phyloP scores from a whole-genome alignment of 2,113 vertebrate species.

The Perca fluviatilis region DNA sequence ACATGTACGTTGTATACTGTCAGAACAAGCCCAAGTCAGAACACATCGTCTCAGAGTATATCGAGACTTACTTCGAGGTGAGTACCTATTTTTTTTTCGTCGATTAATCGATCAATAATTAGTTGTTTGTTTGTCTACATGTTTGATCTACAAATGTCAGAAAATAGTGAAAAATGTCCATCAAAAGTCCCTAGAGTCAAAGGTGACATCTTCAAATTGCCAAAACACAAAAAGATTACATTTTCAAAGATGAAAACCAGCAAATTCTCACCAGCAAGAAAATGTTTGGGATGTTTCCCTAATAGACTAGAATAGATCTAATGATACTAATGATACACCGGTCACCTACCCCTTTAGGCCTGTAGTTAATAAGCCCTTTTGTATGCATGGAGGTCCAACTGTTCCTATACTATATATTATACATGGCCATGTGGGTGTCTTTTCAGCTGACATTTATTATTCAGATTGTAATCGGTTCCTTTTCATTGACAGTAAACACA shows the following conservation, averaged over 20 bases:
- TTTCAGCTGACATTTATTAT: slow-evolving; percentile 46
- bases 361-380: slow-evolving; percentile 18
- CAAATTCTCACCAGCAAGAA: not conserved
- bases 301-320: not conserved
- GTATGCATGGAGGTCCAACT: slow-evolving; percentile 6
- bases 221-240: not conserved
- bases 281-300: not conserved
- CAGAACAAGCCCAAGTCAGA: slow-evolving; percentile 97
- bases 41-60: slow-evolving; percentile 94
- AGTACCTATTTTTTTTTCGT: slow-evolving; percentile 55
- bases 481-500: slow-evolving; percentile 25
- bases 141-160: not conserved
- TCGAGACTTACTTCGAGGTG: slow-evolving; percentile 95
- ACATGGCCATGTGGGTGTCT: slow-evolving; percentile 22
- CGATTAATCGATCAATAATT: not conserved
- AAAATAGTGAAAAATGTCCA: not conserved
- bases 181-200: not conserved
- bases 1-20: slow-evolving; percentile 97
- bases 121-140: not conserved
- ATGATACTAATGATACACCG: not conserved
- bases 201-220: not conserved
- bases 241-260: not conserved
- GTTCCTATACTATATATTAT: slow-evolving; percentile 27
- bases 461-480: slow-evolving; percentile 21
- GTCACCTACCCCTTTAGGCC: not conserved